Evolutionary conservation across 2,797 vertebrate genomes (phyloP), one percentile per base, ranked within the genome.

Genomic region (Podarcis lilfordi): DNA sequence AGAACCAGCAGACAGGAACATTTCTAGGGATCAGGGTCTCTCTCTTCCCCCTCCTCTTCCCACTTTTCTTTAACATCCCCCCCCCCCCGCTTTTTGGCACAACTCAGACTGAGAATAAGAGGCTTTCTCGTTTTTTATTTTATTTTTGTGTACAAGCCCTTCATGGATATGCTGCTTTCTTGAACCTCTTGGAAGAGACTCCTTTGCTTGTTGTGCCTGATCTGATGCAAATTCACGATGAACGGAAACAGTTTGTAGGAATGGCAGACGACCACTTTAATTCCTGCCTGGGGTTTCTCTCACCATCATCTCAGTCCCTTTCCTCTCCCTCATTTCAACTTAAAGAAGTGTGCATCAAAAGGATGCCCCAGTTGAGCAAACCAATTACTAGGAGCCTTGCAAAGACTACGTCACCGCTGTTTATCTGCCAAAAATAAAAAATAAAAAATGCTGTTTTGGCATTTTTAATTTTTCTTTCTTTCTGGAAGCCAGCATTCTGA

Each of bases 1-100:
- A 95, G 86, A 95, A 86, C 93, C 97, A 97, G 97, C 96, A 94
- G 94, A 97, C 95, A 94, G 95, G 95, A 94, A 94, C 76, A 95
- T 96, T 97, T 96, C 86, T 95, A 95, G 93, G 96, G 96, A 95
- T 97, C 92, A 92, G 69, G 29, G 80, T 71, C 19, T 92, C 91
- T 89, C n/a, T 74, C 35, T 37, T 3, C 15, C 32, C 71, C 11
- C 10, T 35, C 19, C 19, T 15, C 35, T 23, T 35, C 69, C 10
- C n/a, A n/a, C 40, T 43, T 87, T 76, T 75, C 59, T 87, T 86
- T 85, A 66, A 64, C 64, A 43, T 29, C 72, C 17, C 72, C 59
- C 40, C 40, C 59, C n/a, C 59, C 43, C 6, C 13, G 19, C 82
- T 50, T 45, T 77, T 69, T 7, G 92, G 96, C 88, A 89, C 92